These are phyloP conservation scores for Cirrhinus molitorella DNA, from an alignment of 2,797 vertebrate genomes.

Conservation along the genomic window DNA sequence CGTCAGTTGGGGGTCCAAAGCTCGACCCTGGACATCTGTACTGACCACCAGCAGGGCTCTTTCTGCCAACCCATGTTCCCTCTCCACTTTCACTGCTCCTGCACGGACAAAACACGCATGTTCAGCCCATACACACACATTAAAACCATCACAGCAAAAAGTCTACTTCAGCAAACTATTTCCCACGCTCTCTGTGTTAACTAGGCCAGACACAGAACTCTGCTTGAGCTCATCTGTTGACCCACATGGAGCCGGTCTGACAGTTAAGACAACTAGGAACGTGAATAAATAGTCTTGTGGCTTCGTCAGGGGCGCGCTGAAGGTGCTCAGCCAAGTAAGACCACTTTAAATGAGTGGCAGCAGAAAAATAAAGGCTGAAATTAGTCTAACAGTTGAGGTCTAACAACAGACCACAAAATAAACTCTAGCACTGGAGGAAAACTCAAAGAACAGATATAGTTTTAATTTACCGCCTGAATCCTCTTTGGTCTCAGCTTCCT, in stretches of 20 bases:
- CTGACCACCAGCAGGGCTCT: conserved; percentile 81
- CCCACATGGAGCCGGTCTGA: conserved; percentile 52
- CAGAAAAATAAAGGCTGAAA: conserved; percentile 24
- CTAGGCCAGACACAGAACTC: conserved; percentile 50
- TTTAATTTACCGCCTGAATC: conserved; percentile 82
- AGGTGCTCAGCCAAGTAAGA: conserved; percentile 68
- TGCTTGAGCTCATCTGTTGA: conserved; percentile 59
- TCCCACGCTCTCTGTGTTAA: conserved; percentile 64
- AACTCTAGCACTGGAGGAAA: neutral
- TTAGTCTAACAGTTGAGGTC: conserved; percentile 33
- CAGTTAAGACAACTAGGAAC: conserved; percentile 59
- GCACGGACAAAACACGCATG: conserved; percentile 46
- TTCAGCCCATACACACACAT: conserved; percentile 8
- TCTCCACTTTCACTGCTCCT: conserved; percentile 79
- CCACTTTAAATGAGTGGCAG: conserved; percentile 51
- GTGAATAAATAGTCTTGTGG: conserved; percentile 73
- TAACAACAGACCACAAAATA: conserved; percentile 28
- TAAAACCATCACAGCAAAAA: conserved; percentile 40
- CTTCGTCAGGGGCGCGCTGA: conserved; percentile 70
- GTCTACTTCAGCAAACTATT: conserved; percentile 52
- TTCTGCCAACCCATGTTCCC: conserved; percentile 72
- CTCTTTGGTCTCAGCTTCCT: conserved; percentile 86
- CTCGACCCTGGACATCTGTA: conserved; percentile 80
- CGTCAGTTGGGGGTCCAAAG: conserved; percentile 86
- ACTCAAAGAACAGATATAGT: conserved; percentile 7